These are phyloP conservation scores for Peromyscus aztecus DNA, from an alignment of 2,797 vertebrate species.

Conservation along the genomic window DNA sequence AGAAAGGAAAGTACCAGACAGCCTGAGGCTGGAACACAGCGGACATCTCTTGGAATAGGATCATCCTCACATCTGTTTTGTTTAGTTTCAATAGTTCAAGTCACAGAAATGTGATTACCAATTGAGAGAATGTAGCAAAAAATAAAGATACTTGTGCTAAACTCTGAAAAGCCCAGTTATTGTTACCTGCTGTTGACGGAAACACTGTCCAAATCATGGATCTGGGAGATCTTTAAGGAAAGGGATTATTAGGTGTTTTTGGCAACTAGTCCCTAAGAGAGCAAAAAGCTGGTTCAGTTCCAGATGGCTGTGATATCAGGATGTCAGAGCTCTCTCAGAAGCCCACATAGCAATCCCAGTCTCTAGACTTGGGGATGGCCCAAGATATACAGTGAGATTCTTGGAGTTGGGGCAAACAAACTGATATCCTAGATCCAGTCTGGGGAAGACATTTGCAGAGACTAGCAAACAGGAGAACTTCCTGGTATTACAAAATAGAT, in stretches of 20 bases:
- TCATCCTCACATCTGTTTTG: conserved; percentile 61
- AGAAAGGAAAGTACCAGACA: conserved; percentile 65
- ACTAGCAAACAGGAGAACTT: not conserved
- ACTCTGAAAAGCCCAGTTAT: conserved; percentile 64
- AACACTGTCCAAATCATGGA: not conserved
- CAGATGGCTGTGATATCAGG: not conserved
- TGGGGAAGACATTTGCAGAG: not conserved
- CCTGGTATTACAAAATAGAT: not conserved
- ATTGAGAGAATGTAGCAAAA: conserved; percentile 50
- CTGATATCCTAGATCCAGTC: not conserved
- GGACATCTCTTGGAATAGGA: conserved; percentile 67
- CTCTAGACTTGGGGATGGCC: not conserved
- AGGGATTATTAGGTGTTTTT: not conserved
- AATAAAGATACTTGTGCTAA: conserved; percentile 68
- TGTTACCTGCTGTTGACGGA: conserved; percentile 28
- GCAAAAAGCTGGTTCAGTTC: not conserved
- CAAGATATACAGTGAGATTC: not conserved
- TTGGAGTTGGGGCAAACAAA: not conserved
- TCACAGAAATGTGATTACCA: conserved; percentile 31
- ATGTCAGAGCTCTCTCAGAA: not conserved
- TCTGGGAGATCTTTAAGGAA: not conserved
- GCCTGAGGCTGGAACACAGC: conserved; percentile 53
- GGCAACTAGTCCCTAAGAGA: not conserved
- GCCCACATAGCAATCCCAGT: not conserved
- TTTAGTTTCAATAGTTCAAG: conserved; percentile 59